Conservation (phyloP, 2,888 invertebrate genomes). For the Alentia gelatinosa region DNA sequence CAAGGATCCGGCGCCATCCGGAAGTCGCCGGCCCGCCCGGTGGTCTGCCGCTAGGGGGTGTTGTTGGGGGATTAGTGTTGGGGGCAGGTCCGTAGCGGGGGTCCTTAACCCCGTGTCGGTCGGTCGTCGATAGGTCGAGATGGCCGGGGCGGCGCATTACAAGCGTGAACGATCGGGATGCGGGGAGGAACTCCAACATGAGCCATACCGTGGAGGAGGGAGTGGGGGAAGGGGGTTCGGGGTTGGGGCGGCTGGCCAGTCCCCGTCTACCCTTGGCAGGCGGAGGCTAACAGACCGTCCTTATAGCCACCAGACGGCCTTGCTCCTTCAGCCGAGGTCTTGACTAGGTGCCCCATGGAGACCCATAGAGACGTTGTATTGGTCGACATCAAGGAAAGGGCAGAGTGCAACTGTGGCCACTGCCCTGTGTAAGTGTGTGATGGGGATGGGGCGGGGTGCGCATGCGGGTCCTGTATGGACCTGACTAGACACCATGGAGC, state of each 20-base stretch:
- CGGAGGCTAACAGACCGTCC: background rate
- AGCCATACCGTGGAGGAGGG: background rate
- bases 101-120: background rate
- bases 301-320: background rate
- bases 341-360: background rate
- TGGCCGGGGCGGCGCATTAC: background rate
- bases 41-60: slow-evolving; percentile 1
- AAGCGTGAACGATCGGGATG: background rate
- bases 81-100: no score
- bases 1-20: slow-evolving; percentile 15
- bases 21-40: background rate
- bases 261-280: no score
- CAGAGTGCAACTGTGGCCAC: background rate
- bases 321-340: background rate
- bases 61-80: background rate
- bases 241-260: no score
- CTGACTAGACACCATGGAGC: background rate
- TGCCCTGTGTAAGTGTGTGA: no score
- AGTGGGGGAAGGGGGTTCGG: background rate
- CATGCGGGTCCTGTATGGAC: no score
- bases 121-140: slow-evolving; percentile 15
- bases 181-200: background rate
- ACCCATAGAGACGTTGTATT: background rate
- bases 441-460: no score
- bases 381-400: background rate